These are phyloP conservation scores for Gadus chalcogrammus DNA, from an alignment of 2,113 vertebrate species.

Conservation along the genomic window DNA sequence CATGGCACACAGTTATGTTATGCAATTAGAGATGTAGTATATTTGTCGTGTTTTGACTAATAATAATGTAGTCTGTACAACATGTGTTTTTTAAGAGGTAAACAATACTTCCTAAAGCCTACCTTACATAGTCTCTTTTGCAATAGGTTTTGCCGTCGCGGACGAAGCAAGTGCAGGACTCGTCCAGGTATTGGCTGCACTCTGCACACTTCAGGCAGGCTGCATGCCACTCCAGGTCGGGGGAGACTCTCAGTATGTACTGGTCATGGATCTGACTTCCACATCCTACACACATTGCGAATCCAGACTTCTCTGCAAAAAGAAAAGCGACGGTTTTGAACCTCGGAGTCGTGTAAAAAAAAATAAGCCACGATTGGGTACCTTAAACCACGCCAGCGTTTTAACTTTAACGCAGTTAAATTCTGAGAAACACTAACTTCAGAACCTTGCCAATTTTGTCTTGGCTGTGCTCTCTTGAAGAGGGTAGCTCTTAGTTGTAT, in stretches of 20 bases:
- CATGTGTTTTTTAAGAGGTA: not conserved
- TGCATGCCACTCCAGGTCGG: slow-evolving; percentile 96
- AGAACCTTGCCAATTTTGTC: not conserved
- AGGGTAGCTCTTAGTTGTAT: slow-evolving; percentile 32
- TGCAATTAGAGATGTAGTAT: too few species aligned
- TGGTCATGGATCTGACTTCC: slow-evolving; percentile 96
- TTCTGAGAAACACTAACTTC: not conserved
- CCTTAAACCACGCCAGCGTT: not conserved
- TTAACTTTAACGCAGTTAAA: not conserved
- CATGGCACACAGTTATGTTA: too few species aligned
- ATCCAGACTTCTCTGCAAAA: slow-evolving; percentile 86
- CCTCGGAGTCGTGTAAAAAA: not conserved
- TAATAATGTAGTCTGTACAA: not conserved
- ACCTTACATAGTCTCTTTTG: slow-evolving; percentile 96
- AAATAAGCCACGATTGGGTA: not conserved
- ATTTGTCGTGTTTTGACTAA: too few species aligned
- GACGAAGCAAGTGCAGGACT: slow-evolving; percentile 95
- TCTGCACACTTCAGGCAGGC: slow-evolving; percentile 95
- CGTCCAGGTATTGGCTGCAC: slow-evolving; percentile 92
- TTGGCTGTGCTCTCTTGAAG: slow-evolving; percentile 6
- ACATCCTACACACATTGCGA: slow-evolving; percentile 93
- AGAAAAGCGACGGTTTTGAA: slow-evolving; percentile 21
- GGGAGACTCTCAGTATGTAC: slow-evolving; percentile 92
- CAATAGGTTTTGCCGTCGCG: slow-evolving; percentile 95
- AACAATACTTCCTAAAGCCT: slow-evolving; percentile 38